Evolutionary conservation across 2,888 invertebrate species (phyloP).

Genomic region (Lasioglossum zephyrum): DNA sequence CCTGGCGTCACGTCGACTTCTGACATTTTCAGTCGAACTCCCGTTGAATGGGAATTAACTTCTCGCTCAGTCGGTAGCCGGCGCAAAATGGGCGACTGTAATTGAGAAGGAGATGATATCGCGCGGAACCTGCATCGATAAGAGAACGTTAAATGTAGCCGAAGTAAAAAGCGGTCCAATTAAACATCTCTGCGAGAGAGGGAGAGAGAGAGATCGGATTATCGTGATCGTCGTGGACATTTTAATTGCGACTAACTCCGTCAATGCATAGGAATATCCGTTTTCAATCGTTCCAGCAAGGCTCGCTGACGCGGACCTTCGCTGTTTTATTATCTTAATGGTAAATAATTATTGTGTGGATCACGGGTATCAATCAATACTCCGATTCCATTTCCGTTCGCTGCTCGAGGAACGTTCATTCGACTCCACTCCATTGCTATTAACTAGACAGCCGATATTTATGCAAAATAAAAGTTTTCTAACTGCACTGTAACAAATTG

Average conservation of each 20-base stretch:
- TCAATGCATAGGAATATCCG: not conserved
- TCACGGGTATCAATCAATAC: not conserved
- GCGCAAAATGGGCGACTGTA: constrained; percentile 37
- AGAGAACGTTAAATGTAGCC: constrained; percentile 36
- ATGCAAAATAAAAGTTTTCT: too few relatives aligned
- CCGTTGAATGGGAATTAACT: constrained; percentile 41
- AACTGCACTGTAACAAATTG: too few relatives aligned
- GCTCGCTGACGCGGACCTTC: not conserved
- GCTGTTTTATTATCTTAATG: not conserved
- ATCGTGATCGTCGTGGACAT: constrained; percentile 20
- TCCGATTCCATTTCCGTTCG: not conserved
- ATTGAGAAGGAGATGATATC: constrained; percentile 43
- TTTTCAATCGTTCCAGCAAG: not conserved
- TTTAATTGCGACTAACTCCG: constrained; percentile 33
- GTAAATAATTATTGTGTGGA: not conserved
- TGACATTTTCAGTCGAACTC: constrained; percentile 41
- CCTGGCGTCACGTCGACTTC: constrained; percentile 15
- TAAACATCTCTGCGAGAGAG: constrained; percentile 18
- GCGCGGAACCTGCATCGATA: constrained; percentile 38
- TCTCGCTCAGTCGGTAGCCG: not conserved
- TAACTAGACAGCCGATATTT: not conserved
- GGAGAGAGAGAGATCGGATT: constrained; percentile 19
- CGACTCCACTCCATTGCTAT: not conserved
- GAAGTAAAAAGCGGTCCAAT: constrained; percentile 22
- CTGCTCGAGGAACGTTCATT: not conserved